Conservation (phyloP, 2,113 vertebrate species). For the Vulpes lagopus region DNA sequence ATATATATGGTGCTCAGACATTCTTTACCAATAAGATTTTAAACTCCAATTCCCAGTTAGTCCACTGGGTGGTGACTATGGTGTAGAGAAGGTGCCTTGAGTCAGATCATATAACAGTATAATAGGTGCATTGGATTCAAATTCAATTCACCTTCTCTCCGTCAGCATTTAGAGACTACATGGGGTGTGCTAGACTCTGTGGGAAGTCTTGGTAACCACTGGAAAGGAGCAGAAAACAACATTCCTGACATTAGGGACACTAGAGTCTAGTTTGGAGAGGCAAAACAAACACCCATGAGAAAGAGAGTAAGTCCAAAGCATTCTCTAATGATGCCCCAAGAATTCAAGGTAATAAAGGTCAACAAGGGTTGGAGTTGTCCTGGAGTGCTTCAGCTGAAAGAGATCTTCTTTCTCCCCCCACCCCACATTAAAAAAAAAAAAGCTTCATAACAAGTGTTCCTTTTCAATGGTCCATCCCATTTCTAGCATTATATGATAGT, state of each 20-base stretch:
- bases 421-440: too few species aligned
- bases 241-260: neutral
- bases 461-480: neutral
- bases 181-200: neutral
- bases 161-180: neutral
- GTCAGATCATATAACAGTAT: neutral
- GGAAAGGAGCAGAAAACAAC: neutral
- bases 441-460: neutral
- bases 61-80: slow-evolving; percentile 39
- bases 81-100: neutral
- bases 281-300: neutral
- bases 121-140: neutral
- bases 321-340: neutral
- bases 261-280: neutral
- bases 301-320: neutral
- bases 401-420: neutral
- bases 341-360: neutral
- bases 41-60: neutral
- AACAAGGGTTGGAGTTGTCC: neutral
- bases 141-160: neutral
- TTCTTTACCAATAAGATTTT: neutral
- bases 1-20: neutral
- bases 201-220: neutral
- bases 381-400: neutral
- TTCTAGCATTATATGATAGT: neutral